Evolutionary conservation across 1,140 invertebrate species (phyloP), one percentile per base, ranked within the genome.

Genomic region (Leptopilina boulardi): DNA sequence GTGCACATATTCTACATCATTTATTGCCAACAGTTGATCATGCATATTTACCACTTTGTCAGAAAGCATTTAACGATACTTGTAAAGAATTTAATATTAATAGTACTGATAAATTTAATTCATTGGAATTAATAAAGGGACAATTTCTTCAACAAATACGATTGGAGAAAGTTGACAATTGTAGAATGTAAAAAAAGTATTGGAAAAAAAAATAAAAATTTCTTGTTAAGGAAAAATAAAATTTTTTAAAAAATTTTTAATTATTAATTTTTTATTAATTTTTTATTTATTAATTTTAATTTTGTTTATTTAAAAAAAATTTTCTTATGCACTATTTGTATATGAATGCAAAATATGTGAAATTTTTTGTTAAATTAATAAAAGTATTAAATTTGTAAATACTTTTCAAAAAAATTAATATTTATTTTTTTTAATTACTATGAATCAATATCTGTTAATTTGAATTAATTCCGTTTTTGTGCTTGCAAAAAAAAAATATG

Each of bases 21-120:
- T 89, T 97, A 1, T 94, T 97, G 80, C 96, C 96, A 0, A 96
- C 95, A 0, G 83, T 97, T 15, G 96, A 97, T 85, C 96, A 97
- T 82, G 93, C 92, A 0, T 92, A 94, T 71, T 87, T 97, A 21
- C 89, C 92, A 13, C 21, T 66, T 26, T 66, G 56, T 21, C 10
- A 30, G 10, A 15, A 66, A 23, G 11, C 23, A 10, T 66, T 26
- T 30, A 13, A 15, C 1, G 23, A 30, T 26, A 30, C 54, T 23
- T 56, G 54, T 3, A 21, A 56, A 19, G 54, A 56, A 56, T 56
- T 56, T 8, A 9, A 9, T 3, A 66, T 66, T 10, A 66, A 23
- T 9, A 21, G 56, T 15, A 8, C 9, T 0, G 56, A 66, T 30
- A 66, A 3, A 15, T 15, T 66, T 3, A 23, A 66, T 66, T 26